These are phyloP conservation scores for Ardeotis arabs DNA, from an alignment of 2,113 vertebrate species.

Conservation along the genomic window DNA sequence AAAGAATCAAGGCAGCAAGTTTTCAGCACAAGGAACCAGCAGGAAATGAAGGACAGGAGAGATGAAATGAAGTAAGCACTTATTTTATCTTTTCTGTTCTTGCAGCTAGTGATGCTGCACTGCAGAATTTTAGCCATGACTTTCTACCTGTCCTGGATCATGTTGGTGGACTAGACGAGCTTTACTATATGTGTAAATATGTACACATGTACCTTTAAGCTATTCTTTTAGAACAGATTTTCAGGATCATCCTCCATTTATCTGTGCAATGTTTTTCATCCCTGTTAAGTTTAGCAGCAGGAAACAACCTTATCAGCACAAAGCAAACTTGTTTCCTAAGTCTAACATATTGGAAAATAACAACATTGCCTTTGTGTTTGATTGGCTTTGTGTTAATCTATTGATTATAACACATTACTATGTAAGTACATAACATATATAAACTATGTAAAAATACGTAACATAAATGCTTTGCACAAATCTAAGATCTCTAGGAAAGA, in stretches of 20 bases:
- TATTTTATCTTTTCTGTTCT: background rate
- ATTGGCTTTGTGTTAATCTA: background rate
- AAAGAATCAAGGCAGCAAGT: background rate
- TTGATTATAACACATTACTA: background rate
- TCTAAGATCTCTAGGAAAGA: background rate
- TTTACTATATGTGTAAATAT: slow-evolving; percentile 10
- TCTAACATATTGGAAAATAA: background rate
- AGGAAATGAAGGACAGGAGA: background rate
- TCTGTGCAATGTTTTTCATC: background rate
- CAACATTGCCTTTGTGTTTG: background rate
- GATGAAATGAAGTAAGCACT: background rate
- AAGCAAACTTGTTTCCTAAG: background rate
- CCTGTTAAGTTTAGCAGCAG: background rate
- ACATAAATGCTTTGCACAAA: background rate
- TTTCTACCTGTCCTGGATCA: background rate
- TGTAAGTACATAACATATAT: background rate
- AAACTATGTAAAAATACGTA: background rate
- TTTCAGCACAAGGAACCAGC: background rate
- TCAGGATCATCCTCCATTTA: background rate
- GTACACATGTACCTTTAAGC: background rate
- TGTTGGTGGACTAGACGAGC: background rate
- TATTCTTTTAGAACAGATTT: slow-evolving; percentile 28
- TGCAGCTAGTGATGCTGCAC: background rate
- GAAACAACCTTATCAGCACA: background rate
- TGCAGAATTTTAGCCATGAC: background rate